phyloP scores from a whole-genome alignment of 2,888 invertebrate genomes.

The Pecten maximus region DNA sequence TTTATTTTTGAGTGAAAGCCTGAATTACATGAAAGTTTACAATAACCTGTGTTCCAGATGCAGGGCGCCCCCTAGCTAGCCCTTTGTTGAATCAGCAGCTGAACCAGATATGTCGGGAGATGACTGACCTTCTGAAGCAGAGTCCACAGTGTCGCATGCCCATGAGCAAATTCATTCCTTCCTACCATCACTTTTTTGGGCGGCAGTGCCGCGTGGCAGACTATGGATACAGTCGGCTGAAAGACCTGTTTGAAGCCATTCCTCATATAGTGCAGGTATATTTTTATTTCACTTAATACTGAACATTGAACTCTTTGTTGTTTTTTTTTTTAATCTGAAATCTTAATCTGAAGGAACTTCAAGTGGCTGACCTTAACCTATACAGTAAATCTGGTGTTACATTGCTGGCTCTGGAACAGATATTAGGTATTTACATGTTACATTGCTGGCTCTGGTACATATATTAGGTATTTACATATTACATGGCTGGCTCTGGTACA shows the following conservation, averaged over 20 bases:
- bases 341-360: too few relatives aligned
- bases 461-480: too few relatives aligned
- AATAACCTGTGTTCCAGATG: constrained; percentile 51
- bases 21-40: too few relatives aligned
- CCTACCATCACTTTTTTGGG: constrained; percentile 97
- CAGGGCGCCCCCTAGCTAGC: constrained; percentile 59
- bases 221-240: constrained; percentile 95
- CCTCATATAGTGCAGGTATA: constrained; percentile 88
- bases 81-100: constrained; percentile 85
- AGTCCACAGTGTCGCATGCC: constrained; percentile 93
- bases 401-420: too few relatives aligned
- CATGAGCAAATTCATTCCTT: constrained; percentile 96
- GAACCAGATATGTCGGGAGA: constrained; percentile 92
- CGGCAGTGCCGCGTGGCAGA: constrained; percentile 95
- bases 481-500: too few relatives aligned
- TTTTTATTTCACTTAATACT: background rate
- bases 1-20: too few relatives aligned
- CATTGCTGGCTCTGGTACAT: too few relatives aligned
- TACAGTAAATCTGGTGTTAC: too few relatives aligned
- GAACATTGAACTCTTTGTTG: too few relatives aligned
- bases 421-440: too few relatives aligned
- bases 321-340: too few relatives aligned
- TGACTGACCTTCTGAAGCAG: constrained; percentile 92
- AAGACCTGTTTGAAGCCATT: constrained; percentile 95
- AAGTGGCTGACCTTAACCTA: too few relatives aligned